Percentiles rank a stretch among this genome's conserved stretches.
phyloP scores from a whole-genome alignment of 2,797 vertebrate species.

The Xiphorhynchus erythropygius region DNA sequence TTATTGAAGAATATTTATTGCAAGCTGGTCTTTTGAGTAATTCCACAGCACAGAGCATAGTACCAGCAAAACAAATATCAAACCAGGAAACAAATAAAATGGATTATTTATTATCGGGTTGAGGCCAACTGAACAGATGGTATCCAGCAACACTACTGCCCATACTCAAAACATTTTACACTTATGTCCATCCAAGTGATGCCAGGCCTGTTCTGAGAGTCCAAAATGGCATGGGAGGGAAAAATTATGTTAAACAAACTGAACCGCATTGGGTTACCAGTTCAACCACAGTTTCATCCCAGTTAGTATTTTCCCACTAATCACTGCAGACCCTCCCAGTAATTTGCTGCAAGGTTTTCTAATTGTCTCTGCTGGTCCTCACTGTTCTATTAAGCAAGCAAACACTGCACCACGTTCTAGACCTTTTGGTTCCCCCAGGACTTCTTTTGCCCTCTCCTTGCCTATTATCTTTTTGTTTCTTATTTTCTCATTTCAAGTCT shows the following conservation, averaged over 20 bases:
- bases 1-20: neutral
- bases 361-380: neutral
- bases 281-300: neutral
- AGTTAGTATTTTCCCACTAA: neutral
- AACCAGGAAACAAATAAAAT: conserved; percentile 31
- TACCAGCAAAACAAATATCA: neutral
- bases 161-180: neutral
- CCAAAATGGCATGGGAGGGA: neutral
- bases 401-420: neutral
- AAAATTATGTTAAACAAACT: neutral
- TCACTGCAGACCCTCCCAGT: neutral
- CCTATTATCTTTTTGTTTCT: neutral
- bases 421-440: neutral
- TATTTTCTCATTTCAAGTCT: neutral
- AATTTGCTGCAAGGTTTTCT: neutral
- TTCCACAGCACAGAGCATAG: neutral
- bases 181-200: neutral
- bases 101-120: neutral
- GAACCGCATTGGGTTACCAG: neutral
- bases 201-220: neutral
- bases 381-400: neutral
- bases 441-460: neutral
- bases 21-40: neutral
- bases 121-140: conserved; percentile 20
- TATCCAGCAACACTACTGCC: neutral